Conservation (phyloP, 2,888 invertebrate genomes). For the Andrena praecox region DNA sequence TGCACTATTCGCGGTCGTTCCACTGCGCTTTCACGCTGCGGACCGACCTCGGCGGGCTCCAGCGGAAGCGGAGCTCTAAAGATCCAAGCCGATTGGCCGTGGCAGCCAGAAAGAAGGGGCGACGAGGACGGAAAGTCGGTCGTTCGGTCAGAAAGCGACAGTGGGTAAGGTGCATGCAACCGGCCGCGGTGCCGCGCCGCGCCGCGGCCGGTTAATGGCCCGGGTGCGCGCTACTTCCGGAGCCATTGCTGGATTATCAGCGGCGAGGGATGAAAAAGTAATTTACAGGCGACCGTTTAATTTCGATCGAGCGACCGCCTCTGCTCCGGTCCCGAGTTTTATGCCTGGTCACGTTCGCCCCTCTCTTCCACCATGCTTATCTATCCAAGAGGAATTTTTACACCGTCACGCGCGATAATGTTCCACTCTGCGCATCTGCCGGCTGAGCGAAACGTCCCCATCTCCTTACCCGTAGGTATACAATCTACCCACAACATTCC, state of each 20-base stretch:
- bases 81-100: conserved; percentile 54
- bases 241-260: conserved; percentile 30
- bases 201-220: conserved; percentile 14
- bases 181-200: background rate
- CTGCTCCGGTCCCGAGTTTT: background rate
- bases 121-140: conserved; percentile 69
- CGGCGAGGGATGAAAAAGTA: conserved; percentile 35
- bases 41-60: conserved; percentile 46
- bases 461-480: background rate
- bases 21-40: conserved; percentile 69
- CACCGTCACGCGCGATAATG: conserved; percentile 21
- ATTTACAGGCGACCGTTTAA: conserved; percentile 36
- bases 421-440: background rate
- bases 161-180: conserved; percentile 40
- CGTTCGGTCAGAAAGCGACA: conserved; percentile 71
- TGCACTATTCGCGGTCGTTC: conserved; percentile 55
- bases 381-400: conserved; percentile 29
- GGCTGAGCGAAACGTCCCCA: background rate
- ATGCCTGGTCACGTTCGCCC: conserved; percentile 48
- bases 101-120: conserved; percentile 5
- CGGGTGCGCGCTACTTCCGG: conserved; percentile 29
- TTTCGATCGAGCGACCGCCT: conserved; percentile 27
- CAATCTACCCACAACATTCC: too few relatives aligned
- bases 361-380: conserved; percentile 28
- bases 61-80: conserved; percentile 47